Evolutionary conservation across 2,888 invertebrate genomes (phyloP).

Genomic region (Pristionchus exspectatus): DNA sequence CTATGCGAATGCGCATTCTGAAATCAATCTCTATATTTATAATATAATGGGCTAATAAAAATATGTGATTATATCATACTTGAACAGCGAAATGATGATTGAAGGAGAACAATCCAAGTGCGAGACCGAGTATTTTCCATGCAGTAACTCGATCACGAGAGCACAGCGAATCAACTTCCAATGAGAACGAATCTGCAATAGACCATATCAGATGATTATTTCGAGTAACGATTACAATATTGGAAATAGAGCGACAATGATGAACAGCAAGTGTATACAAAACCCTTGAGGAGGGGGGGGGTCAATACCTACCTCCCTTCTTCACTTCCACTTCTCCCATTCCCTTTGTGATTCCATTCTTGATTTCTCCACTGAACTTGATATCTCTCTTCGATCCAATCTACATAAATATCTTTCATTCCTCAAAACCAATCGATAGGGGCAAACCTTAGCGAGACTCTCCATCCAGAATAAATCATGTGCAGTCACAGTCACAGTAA

Average conservation of each 20-base stretch:
- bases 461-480: slow-evolving; percentile 49
- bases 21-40: not conserved
- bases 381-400: slow-evolving; percentile 24
- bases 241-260: not conserved
- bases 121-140: slow-evolving; percentile 59
- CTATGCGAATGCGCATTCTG: slow-evolving; percentile 21
- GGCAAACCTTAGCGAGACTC: slow-evolving; percentile 32
- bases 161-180: not conserved
- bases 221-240: not conserved
- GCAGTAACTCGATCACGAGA: slow-evolving; percentile 54
- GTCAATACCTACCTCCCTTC: slow-evolving; percentile 5
- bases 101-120: slow-evolving; percentile 65
- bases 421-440: not conserved
- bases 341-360: not conserved
- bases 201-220: too few relatives aligned
- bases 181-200: slow-evolving; percentile 21
- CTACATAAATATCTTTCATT: not conserved
- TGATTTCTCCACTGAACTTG: slow-evolving; percentile 25
- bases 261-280: too few relatives aligned
- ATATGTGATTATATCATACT: not conserved
- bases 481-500: not conserved
- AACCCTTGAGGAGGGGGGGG: too few relatives aligned
- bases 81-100: slow-evolving; percentile 57
- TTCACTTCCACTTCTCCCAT: not conserved
- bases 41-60: not conserved